Evolutionary conservation across 1,140 invertebrate genomes (phyloP), one percentile per base, ranked within the genome.

Genomic region (Calliopsis andreniformis): DNA sequence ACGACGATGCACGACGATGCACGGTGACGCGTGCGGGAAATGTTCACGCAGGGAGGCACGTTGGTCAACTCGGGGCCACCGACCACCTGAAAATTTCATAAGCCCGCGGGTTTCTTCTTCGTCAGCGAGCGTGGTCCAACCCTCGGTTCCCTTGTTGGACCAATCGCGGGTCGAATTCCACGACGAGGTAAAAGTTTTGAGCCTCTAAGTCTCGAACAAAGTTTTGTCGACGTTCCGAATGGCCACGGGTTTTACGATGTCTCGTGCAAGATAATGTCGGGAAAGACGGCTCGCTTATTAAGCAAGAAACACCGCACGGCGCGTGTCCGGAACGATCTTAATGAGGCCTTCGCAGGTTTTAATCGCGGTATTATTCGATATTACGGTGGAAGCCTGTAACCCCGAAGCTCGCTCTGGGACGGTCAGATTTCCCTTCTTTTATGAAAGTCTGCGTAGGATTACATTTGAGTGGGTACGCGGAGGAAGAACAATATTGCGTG

Each of bases 71-170:
- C 16, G 20, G 47, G 16, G 43, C 23, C 16, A 43, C 30, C 35
- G 51, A 42, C 39, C 14, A 45, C 12, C 45, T 35, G 45, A 35
- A 72, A 72, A 76, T 66, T 73, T 39, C 25, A 59, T 14, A 53
- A 59, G 66, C 25, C 3, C 47, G 3, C 2, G 14, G 45, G 6
- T 70, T 66, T 30, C 20, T 35, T 45, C 28, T 71, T 61, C 43
- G n/a, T n/a, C 42, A n/a, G 32, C 59, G 18, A 5, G 47, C 61
- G 23, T 32, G 55, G 28, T 53, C 55, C 43, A 39, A 39, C 61
- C 39, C 28, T n/a, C n/a, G n/a, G 45, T 20, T 30, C 43, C 39
- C 23, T 5, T 30, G 32, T 61, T 16, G 5, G 35, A 25, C 49
- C 6, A 23, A 53, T 28, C 20, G 35, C 10, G 10, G 35, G 35